Evolutionary conservation across 2,797 vertebrate genomes (phyloP).

Genomic region (Rhabdophis nuchalis): DNA sequence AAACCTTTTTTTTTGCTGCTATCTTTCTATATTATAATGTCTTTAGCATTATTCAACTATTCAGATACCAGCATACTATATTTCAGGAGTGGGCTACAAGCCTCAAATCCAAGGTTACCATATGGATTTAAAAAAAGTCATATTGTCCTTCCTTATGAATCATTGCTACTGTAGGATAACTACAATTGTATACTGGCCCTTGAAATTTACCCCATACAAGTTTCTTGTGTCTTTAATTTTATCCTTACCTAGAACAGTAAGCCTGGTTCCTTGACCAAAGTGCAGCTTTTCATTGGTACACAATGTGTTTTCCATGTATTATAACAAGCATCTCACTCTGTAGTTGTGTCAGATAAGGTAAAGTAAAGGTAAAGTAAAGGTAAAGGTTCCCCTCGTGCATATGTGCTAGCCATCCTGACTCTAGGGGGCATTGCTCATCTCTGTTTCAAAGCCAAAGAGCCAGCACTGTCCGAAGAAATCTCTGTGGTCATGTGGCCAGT

Average conservation of each 20-base stretch:
- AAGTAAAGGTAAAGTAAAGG: too few relatives aligned
- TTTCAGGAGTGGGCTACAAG: neutral
- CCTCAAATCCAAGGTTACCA: neutral
- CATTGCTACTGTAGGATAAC: neutral
- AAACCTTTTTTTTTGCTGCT: neutral
- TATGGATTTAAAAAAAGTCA: neutral
- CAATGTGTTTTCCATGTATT: neutral
- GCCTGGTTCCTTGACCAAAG: constrained; percentile 1
- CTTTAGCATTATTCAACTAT: neutral
- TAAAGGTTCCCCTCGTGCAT: too few relatives aligned
- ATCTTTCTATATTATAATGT: neutral
- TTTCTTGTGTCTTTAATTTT: neutral
- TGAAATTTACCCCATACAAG: neutral
- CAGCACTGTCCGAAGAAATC: too few relatives aligned
- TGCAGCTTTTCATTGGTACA: neutral
- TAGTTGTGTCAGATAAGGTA: neutral
- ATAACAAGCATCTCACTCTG: neutral
- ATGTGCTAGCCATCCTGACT: too few relatives aligned
- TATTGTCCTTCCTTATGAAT: neutral
- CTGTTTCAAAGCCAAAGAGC: too few relatives aligned
- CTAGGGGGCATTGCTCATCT: too few relatives aligned
- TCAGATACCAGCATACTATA: neutral
- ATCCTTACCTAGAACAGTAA: constrained; percentile 1
- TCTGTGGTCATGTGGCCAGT: too few relatives aligned
- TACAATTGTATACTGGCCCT: neutral